Conservation (phyloP, 2,113 vertebrate species). For the Polypterus bichir region DNA sequence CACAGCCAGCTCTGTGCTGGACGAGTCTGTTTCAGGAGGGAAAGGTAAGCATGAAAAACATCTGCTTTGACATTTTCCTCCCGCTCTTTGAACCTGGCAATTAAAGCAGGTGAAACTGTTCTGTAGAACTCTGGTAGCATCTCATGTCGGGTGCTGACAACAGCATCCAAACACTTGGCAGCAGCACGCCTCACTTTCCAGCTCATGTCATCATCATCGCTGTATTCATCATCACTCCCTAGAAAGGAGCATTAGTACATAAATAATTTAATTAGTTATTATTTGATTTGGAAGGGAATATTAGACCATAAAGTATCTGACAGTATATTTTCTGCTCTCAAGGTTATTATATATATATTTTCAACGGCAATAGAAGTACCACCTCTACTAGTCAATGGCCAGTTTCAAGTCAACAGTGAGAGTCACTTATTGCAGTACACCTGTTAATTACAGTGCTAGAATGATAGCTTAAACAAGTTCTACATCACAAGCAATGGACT, state of each 20-base stretch:
- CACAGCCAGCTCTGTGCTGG: conserved; percentile 94
- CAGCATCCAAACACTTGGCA: conserved; percentile 90
- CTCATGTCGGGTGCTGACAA: conserved; percentile 93
- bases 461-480: too few species aligned
- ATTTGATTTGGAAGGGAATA: too few species aligned
- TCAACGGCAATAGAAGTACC: too few species aligned
- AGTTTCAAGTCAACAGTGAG: too few species aligned
- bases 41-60: conserved; percentile 95
- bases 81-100: conserved; percentile 91
- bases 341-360: too few species aligned
- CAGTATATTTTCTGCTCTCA: too few species aligned
- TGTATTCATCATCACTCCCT: conserved; percentile 97
- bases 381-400: too few species aligned
- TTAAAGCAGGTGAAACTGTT: conserved; percentile 87
- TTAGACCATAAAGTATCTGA: too few species aligned
- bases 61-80: conserved; percentile 98
- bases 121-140: conserved; percentile 97
- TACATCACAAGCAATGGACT: too few species aligned
- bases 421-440: too few species aligned
- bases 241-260: neutral
- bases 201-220: conserved; percentile 97
- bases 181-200: conserved; percentile 95
- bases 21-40: conserved; percentile 90
- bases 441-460: too few species aligned
- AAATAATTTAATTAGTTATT: too few species aligned